These are phyloP conservation scores for Gallinago stenura DNA, from an alignment of 2,797 vertebrate species.

Conservation along the genomic window DNA sequence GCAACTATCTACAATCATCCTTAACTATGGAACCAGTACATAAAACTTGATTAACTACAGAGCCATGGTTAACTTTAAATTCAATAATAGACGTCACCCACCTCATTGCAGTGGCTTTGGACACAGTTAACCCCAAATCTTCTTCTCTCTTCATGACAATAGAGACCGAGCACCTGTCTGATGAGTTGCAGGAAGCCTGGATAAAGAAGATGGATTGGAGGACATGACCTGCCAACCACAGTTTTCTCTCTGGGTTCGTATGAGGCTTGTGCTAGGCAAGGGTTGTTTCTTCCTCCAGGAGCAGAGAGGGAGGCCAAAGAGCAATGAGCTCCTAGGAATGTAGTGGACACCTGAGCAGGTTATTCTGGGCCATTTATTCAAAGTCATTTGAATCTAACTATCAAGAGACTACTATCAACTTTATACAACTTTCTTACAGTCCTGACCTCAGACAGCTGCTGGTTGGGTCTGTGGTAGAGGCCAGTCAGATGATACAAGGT, in stretches of 20 bases:
- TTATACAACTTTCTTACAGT: not conserved
- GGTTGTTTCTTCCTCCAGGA: rapidly evolving
- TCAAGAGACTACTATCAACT: not conserved
- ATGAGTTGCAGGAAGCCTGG: not conserved
- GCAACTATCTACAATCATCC: not conserved
- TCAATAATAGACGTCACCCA: not conserved
- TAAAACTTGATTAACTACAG: not conserved
- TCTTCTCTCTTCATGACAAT: not conserved
- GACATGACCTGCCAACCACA: rapidly evolving
- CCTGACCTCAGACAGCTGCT: not conserved
- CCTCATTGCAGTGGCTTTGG: not conserved
- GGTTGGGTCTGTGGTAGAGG: not conserved
- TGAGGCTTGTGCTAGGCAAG: rapidly evolving
- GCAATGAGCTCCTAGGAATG: not conserved
- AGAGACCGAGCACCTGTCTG: not conserved
- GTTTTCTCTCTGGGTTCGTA: not conserved
- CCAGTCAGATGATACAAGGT: not conserved
- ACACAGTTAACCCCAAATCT: not conserved
- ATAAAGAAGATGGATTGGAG: not conserved
- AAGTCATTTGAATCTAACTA: not conserved
- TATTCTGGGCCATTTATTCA: not conserved
- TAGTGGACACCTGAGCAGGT: not conserved
- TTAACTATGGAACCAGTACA: not conserved
- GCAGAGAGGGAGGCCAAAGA: not conserved
- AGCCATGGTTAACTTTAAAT: not conserved